Conservation (phyloP, 2,797 vertebrate species). For the Molothrus ater region DNA sequence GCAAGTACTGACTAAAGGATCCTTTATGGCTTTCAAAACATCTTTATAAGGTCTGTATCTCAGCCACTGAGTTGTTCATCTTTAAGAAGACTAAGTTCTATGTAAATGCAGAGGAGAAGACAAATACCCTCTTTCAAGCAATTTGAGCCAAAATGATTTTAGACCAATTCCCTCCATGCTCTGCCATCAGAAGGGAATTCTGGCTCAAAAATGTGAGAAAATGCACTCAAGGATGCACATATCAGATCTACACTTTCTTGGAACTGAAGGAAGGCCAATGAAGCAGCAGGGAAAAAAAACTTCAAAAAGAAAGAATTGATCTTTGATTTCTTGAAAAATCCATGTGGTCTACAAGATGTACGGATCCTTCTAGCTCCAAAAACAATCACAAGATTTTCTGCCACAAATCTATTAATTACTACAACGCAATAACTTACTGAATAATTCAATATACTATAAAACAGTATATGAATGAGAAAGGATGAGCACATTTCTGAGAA, state of each 20-base stretch:
- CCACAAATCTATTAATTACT: background rate
- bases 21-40: background rate
- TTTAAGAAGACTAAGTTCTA: background rate
- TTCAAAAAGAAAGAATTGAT: background rate
- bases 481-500: background rate
- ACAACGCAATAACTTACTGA: background rate
- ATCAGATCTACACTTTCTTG: background rate
- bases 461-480: background rate
- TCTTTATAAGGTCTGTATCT: background rate
- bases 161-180: background rate
- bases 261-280: background rate
- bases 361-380: background rate
- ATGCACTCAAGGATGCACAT: background rate
- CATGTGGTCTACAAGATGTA: background rate
- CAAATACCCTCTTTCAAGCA: background rate
- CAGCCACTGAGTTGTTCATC: background rate
- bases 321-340: background rate
- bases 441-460: background rate
- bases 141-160: background rate
- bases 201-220: slow-evolving; percentile 13
- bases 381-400: background rate
- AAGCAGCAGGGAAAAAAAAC: background rate
- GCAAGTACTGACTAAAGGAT: background rate
- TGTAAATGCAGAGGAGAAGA: background rate
- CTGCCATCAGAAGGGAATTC: slow-evolving; percentile 3